Percentiles rank a stretch among this genome's conserved stretches.
Conservation (phyloP, 2,888 invertebrate species). For the Monoplex corrugatus region DNA sequence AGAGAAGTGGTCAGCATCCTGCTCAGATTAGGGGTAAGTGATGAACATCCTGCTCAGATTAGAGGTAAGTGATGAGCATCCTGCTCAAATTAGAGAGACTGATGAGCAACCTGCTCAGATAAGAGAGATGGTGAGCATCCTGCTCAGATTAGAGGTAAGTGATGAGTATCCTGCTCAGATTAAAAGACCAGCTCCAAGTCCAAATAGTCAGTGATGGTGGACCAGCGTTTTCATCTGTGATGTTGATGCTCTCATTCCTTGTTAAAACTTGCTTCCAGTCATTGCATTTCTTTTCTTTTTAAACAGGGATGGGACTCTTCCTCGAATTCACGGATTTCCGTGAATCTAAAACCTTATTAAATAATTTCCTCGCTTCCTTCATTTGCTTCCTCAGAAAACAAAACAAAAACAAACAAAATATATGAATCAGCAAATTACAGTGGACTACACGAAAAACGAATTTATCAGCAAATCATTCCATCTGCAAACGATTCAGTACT, state of each 20-base stretch:
- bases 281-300: background rate
- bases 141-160: background rate
- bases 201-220: slow-evolving; percentile 7
- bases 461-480: too few relatives aligned
- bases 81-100: too few relatives aligned
- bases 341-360: too few relatives aligned
- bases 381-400: too few relatives aligned
- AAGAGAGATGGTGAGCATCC: background rate
- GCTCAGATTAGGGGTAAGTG: background rate
- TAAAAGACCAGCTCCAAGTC: slow-evolving; percentile 33
- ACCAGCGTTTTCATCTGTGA: background rate
- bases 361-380: too few relatives aligned
- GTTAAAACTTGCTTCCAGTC: background rate
- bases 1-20: background rate
- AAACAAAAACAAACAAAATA: too few relatives aligned
- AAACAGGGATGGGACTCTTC: too few relatives aligned
- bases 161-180: background rate
- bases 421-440: too few relatives aligned
- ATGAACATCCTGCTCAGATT: background rate
- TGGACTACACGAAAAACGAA: too few relatives aligned
- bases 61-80: background rate
- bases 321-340: too few relatives aligned
- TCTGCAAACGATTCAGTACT: too few relatives aligned
- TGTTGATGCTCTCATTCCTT: background rate
- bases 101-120: background rate